Conservation (phyloP, 2,888 invertebrate genomes). For the Xestia c-nigrum region DNA sequence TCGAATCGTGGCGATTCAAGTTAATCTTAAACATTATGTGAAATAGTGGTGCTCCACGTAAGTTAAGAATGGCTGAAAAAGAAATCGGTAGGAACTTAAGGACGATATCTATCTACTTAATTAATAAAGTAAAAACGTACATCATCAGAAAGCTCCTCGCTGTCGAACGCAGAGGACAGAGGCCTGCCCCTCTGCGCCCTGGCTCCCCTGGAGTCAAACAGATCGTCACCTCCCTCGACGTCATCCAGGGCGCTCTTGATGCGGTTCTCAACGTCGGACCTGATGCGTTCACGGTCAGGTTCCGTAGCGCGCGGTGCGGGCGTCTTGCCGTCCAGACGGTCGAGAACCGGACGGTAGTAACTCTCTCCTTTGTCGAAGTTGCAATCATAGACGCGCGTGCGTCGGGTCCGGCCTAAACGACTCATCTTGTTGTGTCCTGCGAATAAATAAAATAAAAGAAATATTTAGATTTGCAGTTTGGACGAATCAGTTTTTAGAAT, state of each 20-base stretch:
- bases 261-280: conserved; percentile 82
- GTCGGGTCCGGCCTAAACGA: conserved; percentile 91
- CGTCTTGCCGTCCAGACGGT: conserved; percentile 93
- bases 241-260: conserved; percentile 83
- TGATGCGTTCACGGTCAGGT: conserved; percentile 81
- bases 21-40: not conserved
- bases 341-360: conserved; percentile 94
- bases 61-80: not conserved
- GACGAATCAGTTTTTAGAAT: too few relatives aligned
- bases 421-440: conserved; percentile 77
- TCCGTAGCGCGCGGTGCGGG: conserved; percentile 76
- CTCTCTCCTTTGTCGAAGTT: conserved; percentile 96
- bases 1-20: not conserved
- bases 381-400: conserved; percentile 96
- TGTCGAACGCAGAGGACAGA: conserved; percentile 85
- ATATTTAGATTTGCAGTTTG: not conserved
- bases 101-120: not conserved
- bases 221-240: conserved; percentile 86
- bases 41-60: not conserved
- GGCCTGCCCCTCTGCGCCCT: conserved; percentile 87
- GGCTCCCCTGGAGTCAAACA: conserved; percentile 92
- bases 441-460: conserved; percentile 24
- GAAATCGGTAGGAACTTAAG: not conserved
- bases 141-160: conserved; percentile 87
- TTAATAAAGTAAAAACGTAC: conserved; percentile 75